Percentiles rank a stretch among this genome's conserved stretches.
Evolutionary conservation across 2,888 invertebrate species (phyloP).

Genomic region (Lapara coniferarum): DNA sequence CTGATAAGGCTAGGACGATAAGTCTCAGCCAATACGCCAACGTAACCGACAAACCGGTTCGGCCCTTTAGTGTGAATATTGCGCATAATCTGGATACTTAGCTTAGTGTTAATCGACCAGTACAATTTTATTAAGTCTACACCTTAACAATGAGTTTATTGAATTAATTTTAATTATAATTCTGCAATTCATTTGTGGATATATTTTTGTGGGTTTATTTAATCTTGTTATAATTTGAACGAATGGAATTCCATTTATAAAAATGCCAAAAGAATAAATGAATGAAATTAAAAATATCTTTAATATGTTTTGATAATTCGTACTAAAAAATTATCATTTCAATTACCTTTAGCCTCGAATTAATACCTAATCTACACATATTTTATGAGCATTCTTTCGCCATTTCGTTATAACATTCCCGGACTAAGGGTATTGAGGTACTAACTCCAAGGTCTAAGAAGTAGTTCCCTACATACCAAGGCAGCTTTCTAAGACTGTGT

Average conservation of each 20-base stretch:
- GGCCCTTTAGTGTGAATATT: constrained; percentile 23
- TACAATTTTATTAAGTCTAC: not conserved
- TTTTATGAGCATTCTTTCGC: not conserved
- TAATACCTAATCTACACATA: not conserved
- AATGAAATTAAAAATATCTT: no score
- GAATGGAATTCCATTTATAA: no score
- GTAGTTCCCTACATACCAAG: constrained; percentile 15
- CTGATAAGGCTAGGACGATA: constrained; percentile 36
- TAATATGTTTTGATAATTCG: no score
- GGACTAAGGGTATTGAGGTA: constrained; percentile 5
- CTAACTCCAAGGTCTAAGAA: constrained; percentile 9
- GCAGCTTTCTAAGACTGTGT: constrained; percentile 18
- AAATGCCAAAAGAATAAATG: no score
- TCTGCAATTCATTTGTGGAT: no score
- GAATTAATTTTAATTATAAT: no score
- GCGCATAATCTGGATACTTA: constrained; percentile 11
- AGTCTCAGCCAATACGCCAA: constrained; percentile 2
- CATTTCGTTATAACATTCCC: not conserved
- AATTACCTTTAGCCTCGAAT: not conserved
- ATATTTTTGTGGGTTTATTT: no score
- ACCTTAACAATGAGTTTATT: not conserved
- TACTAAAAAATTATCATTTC: no score
- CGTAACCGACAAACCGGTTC: constrained; percentile 24
- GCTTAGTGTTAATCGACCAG: not conserved
- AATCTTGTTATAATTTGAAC: no score